Evolutionary conservation across 2,797 vertebrate species (phyloP).

Genomic region (Aphelocoma californica): DNA sequence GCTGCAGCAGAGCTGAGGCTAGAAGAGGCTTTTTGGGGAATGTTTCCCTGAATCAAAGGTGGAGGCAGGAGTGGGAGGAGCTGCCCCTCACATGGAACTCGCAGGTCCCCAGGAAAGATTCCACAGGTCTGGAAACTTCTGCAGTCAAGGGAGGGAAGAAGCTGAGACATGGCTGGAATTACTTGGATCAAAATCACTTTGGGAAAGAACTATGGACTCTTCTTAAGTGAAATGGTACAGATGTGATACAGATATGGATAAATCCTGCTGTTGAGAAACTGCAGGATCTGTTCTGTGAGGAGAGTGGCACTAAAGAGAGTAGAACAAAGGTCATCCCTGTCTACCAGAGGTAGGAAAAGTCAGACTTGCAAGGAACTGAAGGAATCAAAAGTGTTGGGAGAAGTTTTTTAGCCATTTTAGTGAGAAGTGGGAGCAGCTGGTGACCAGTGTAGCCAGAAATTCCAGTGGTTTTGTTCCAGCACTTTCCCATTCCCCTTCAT

Average conservation of each 20-base stretch:
- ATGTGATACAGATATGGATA: neutral
- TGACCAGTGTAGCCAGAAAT: neutral
- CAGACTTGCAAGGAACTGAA: neutral
- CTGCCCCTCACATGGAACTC: fast-evolving
- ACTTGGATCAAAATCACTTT: neutral
- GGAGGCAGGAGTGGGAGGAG: neutral
- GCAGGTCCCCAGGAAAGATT: neutral
- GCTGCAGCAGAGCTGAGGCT: neutral
- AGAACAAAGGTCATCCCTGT: neutral
- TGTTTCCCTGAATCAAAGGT: neutral
- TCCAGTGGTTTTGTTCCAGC: neutral
- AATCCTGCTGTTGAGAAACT: neutral
- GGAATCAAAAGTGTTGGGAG: neutral
- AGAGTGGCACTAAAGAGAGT: neutral
- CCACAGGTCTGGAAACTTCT: neutral
- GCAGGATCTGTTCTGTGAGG: neutral
- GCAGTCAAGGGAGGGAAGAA: neutral
- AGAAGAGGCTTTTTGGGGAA: neutral
- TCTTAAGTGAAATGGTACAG: neutral
- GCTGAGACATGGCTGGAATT: neutral
- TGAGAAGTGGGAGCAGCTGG: neutral
- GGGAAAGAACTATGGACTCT: neutral
- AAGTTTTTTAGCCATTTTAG: neutral
- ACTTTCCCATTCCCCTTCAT: neutral
- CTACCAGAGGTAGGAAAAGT: neutral